A percentile compares a stretch with the other conserved stretches of the same genome.
Conservation (phyloP, 2,113 vertebrate genomes). For the Heterochromis multidens region DNA sequence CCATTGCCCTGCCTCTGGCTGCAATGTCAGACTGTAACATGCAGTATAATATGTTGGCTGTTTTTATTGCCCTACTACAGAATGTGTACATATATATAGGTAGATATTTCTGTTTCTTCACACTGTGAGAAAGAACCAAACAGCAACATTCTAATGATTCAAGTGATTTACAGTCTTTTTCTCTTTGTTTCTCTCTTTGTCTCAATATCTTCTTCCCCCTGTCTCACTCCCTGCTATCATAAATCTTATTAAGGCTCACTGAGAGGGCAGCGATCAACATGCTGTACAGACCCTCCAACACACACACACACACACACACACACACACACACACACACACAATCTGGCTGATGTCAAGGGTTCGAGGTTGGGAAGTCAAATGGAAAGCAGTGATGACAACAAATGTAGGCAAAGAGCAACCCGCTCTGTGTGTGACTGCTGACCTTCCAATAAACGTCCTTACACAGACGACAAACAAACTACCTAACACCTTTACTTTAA, state of each 20-base stretch:
- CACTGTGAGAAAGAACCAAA: not conserved
- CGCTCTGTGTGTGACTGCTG: not conserved
- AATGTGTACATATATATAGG: not conserved
- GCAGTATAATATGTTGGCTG: not conserved
- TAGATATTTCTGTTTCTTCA: too few species aligned
- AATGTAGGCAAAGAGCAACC: not conserved
- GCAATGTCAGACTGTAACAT: not conserved
- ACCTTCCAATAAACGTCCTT: not conserved
- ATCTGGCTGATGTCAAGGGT: constrained; percentile 14
- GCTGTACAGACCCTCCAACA: not conserved
- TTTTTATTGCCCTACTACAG: not conserved
- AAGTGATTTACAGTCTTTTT: not conserved
- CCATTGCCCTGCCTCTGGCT: not conserved
- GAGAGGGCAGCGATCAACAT: constrained; percentile 25
- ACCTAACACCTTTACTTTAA: not conserved
- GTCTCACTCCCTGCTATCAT: constrained; percentile 19
- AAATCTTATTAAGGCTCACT: constrained; percentile 52
- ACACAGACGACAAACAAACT: not conserved
- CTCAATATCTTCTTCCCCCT: constrained; percentile 22
- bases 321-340: not conserved
- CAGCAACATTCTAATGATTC: constrained; percentile 15
- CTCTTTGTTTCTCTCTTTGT: constrained; percentile 25
- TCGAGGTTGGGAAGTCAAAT: constrained; percentile 10
- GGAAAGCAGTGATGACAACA: not conserved
- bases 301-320: not conserved